Percentiles rank a stretch among this genome's conserved stretches.
Conservation (phyloP, 2,888 invertebrate species). For the Onthophagus sagittarius region DNA sequence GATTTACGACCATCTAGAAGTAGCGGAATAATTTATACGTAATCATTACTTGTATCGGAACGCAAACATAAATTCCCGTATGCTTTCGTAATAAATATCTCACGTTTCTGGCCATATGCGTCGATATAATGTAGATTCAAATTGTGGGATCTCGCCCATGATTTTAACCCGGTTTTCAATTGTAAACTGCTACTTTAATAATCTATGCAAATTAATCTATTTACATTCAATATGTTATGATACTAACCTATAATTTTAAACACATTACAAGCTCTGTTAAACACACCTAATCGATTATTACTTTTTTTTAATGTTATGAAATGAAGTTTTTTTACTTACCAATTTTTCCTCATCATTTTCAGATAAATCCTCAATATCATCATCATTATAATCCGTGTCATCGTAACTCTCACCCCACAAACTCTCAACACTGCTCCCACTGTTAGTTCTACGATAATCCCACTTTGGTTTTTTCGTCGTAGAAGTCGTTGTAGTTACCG, state of each 20-base stretch:
- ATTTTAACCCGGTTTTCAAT: not conserved
- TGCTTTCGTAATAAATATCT: not conserved
- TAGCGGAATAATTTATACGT: not conserved
- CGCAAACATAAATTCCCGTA: not conserved
- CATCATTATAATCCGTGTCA: not conserved
- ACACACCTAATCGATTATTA: too few species aligned
- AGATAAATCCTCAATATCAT: not conserved
- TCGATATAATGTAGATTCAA: not conserved
- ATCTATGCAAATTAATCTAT: not conserved
- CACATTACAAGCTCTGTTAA: too few species aligned
- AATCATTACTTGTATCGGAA: not conserved
- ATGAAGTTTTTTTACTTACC: not conserved
- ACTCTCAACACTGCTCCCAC: not conserved
- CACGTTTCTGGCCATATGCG: not conserved
- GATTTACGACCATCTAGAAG: not conserved
- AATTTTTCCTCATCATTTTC: not conserved
- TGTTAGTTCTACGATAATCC: not conserved
- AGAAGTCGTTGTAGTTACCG: not conserved
- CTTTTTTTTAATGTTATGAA: too few species aligned
- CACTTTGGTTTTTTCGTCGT: not conserved
- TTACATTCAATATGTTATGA: not conserved
- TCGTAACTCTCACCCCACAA: not conserved
- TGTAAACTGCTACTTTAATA: not conserved
- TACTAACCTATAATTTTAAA: not conserved
- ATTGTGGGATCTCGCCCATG: not conserved